phyloP scores from a whole-genome alignment of 2,113 vertebrate genomes.

The Tringa solitaria region DNA sequence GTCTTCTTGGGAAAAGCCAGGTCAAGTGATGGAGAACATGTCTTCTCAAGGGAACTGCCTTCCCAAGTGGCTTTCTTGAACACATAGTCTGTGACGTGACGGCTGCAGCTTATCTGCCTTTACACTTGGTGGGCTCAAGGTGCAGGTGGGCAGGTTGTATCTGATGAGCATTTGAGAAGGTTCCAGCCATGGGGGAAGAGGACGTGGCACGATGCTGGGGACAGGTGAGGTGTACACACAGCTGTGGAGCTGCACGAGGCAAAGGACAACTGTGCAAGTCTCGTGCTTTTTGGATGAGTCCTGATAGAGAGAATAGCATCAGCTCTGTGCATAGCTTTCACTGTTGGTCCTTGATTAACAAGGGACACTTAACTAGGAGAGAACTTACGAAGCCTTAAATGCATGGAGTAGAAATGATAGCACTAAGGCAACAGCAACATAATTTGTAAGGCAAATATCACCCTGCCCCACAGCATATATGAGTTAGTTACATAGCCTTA shows the following conservation, averaged over 20 bases:
- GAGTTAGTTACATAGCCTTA: not conserved
- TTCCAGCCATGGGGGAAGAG: not conserved
- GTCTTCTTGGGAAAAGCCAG: not conserved
- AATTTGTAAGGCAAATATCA: not conserved
- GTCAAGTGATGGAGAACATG: not conserved
- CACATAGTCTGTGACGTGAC: not conserved
- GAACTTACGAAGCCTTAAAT: not conserved
- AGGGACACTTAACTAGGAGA: not conserved
- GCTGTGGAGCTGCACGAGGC: not conserved
- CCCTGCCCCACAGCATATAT: not conserved
- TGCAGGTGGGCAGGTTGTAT: not conserved
- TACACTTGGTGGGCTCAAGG: not conserved
- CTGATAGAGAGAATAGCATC: not conserved
- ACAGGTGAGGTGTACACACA: too few species aligned
- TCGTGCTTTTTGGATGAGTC: not conserved
- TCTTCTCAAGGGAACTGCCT: not conserved
- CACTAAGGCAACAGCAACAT: not conserved
- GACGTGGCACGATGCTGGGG: not conserved
- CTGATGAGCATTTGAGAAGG: not conserved
- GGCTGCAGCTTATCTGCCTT: not conserved
- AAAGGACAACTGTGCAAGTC: not conserved
- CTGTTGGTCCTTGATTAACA: not conserved
- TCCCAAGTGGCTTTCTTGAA: not conserved
- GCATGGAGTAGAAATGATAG: not conserved
- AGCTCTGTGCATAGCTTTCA: not conserved